Evolutionary conservation across 1,140 invertebrate species (phyloP).

Genomic region (silkworm (Bombyx mori)): DNA sequence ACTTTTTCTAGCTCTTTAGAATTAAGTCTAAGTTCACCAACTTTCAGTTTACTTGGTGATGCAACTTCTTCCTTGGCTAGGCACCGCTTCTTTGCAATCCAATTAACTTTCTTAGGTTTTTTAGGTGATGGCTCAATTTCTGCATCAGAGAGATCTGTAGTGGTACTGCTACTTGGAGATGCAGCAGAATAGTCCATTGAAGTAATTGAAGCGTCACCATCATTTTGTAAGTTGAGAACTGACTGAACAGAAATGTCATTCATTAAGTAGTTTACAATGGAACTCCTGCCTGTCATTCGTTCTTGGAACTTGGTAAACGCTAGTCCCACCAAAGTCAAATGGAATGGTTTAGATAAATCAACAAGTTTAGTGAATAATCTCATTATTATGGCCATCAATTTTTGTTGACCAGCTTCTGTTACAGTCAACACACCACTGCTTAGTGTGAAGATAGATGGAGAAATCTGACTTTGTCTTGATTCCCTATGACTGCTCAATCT

Average conservation of each 20-base stretch:
- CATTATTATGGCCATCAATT: slow-evolving; percentile 80
- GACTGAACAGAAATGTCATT: slow-evolving; percentile 81
- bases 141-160: slow-evolving; percentile 68
- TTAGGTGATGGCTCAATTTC: slow-evolving; percentile 81
- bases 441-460: slow-evolving; percentile 75
- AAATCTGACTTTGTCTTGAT: slow-evolving; percentile 79
- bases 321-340: slow-evolving; percentile 82
- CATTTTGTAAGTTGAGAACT: slow-evolving; percentile 74
- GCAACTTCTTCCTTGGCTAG: slow-evolving; percentile 66
- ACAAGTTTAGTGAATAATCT: slow-evolving; percentile 82
- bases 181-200: slow-evolving; percentile 71
- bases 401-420: slow-evolving; percentile 73
- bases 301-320: slow-evolving; percentile 86
- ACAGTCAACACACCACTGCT: slow-evolving; percentile 69
- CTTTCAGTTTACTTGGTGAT: slow-evolving; percentile 74
- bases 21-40: slow-evolving; percentile 74
- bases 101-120: slow-evolving; percentile 70
- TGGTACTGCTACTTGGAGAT: slow-evolving; percentile 72
- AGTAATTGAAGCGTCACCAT: slow-evolving; percentile 68
- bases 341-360: slow-evolving; percentile 80
- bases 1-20: slow-evolving; percentile 71
- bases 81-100: slow-evolving; percentile 63
- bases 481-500: slow-evolving; percentile 75
- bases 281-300: slow-evolving; percentile 73
- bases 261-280: slow-evolving; percentile 80